Conservation (phyloP, 2,888 invertebrate species). For the Acheta domesticus region DNA sequence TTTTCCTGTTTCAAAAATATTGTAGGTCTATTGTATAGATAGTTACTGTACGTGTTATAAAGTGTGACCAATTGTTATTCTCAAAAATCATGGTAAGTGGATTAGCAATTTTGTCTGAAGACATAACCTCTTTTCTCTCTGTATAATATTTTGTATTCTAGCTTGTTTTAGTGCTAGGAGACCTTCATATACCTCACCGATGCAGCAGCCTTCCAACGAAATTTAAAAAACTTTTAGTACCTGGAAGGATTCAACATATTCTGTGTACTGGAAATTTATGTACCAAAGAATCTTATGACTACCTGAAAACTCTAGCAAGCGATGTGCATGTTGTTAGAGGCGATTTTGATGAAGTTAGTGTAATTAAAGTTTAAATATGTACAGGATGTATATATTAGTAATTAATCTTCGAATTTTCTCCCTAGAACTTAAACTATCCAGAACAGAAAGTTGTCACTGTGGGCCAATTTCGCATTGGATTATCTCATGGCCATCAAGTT, state of each 20-base stretch:
- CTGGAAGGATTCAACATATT: conserved; percentile 96
- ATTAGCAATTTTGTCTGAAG: not conserved
- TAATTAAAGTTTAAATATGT: not conserved
- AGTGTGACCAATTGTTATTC: too few relatives aligned
- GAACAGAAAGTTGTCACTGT: conserved; percentile 99
- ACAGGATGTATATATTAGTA: not conserved
- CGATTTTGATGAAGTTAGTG: conserved; percentile 91
- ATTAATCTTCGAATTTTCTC: not conserved
- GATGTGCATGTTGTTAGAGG: conserved; percentile 99
- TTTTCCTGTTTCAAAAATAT: too few relatives aligned
- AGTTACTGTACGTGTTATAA: too few relatives aligned
- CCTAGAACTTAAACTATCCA: conserved; percentile 82
- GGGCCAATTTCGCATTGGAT: conserved; percentile 95
- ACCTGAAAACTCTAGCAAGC: conserved; percentile 93
- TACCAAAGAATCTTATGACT: conserved; percentile 96
- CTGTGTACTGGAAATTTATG: conserved; percentile 97
- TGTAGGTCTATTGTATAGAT: too few relatives aligned
- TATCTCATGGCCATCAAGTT: conserved; percentile 97
- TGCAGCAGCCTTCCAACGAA: conserved; percentile 90
- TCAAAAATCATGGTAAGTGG: not conserved
- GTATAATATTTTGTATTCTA: conserved; percentile 23
- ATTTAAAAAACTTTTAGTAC: conserved; percentile 94
- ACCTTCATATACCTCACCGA: conserved; percentile 96
- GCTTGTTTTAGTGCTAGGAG: conserved; percentile 83
- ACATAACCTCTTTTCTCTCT: not conserved